Conservation (phyloP, 1,140 invertebrate species). For the Bombyx mori region ASM3026992v2 NC_085119.1:15379501-15380000, state of each 20-base stretch:
- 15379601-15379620: constrained; percentile 11
- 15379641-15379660: constrained; percentile 9
- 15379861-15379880: not conserved
- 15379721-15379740: constrained; percentile 17
- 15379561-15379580: constrained; percentile 7
- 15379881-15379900: not conserved
- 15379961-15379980: constrained; percentile 1
- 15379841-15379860: constrained; percentile 16
- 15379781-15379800: constrained; percentile 11
- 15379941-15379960: constrained; percentile 8
- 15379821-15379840: constrained; percentile 20
- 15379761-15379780: constrained; percentile 18
- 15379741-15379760: constrained; percentile 14
- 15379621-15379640: constrained; percentile 16
- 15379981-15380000: constrained; percentile 6
- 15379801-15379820: constrained; percentile 8
- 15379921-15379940: constrained; percentile 2
- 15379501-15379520: constrained; percentile 3
- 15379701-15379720: constrained; percentile 11
- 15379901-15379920: constrained; percentile 5
- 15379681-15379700: constrained; percentile 14
- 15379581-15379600: constrained; percentile 10
- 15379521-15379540: constrained; percentile 7
- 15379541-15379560: constrained; percentile 19
- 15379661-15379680: constrained; percentile 13